Evolutionary conservation across 2,113 vertebrate species (phyloP), one percentile per base, ranked within the genome.

Genomic region (Mormoops blainvillei): DNA sequence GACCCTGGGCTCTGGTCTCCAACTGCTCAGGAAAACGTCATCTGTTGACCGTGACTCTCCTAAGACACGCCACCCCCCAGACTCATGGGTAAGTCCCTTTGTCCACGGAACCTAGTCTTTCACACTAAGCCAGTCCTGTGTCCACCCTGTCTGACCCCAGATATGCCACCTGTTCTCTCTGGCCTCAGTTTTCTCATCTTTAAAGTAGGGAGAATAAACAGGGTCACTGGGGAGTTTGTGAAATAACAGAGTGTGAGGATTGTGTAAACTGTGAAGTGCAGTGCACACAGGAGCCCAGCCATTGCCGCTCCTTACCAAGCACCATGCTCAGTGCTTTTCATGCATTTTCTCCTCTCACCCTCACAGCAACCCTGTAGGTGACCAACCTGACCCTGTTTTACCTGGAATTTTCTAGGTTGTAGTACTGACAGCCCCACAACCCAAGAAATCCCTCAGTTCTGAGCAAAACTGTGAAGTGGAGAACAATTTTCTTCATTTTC

Each of bases 241-340:
- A 28, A 31, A 8, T 3, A 20, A 20, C 63, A 31, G 38, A 6
- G 4, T 4, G 33, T 7, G 28, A 20, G 5, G 8, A 14, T 0
- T 12, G 13, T 2, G 1, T 16, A 13, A 71, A 9, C 54, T 26
- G 12, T 26, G 33, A 14, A 13, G 16, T 0, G 36, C 33, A 0
- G 26, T 0, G 22, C 52, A 22, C 28, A 11, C n/a, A 1, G 41
- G 28, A 43, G 3, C 58, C 11, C 43, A 2, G 18, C 45, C 1
- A 0, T 31, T 8, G 0, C 45, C 19, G 54, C 65, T 19, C 2
- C 7, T 36, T 0, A 1, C 70, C 13, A 6, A 20, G 33, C 18
- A 8, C 58, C 14, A 0, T 0, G 8, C 3, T 8, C 1, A 45
- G 74, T 9, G 5, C 20, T 68, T 20, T 14, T 16, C 4, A 2